Percentiles rank a stretch among this genome's conserved stretches.
phyloP scores from a whole-genome alignment of 2,797 vertebrate genomes.

The Microctenopoma steveboyesi region DNA sequence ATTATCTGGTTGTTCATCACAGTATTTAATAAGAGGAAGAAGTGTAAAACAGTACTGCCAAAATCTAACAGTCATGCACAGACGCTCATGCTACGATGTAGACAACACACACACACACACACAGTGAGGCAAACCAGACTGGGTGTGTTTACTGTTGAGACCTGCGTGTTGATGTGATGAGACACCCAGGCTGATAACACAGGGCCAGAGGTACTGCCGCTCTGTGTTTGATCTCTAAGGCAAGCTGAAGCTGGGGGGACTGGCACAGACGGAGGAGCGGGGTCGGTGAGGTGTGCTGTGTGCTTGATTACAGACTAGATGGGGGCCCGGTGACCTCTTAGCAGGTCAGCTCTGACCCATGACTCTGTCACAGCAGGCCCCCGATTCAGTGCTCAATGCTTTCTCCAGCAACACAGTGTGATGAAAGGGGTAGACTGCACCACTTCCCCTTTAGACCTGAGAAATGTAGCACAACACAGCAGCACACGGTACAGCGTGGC shows the following conservation, averaged over 20 bases:
- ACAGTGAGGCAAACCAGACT: conserved; percentile 58
- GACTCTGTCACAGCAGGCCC: conserved; percentile 72
- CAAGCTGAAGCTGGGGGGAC: conserved; percentile 42
- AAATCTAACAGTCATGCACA: conserved; percentile 5
- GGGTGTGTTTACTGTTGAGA: conserved; percentile 81
- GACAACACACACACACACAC: conserved; percentile 22
- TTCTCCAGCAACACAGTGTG: conserved; percentile 76
- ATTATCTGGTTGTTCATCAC: not conserved
- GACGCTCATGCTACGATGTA: conserved; percentile 26
- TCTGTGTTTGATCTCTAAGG: conserved; percentile 79
- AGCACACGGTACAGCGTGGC: conserved; percentile 38
- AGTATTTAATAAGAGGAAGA: not conserved
- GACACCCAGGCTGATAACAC: conserved; percentile 80
- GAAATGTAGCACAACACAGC: conserved; percentile 58
- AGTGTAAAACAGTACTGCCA: not conserved
- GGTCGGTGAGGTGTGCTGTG: conserved; percentile 77
- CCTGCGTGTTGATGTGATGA: conserved; percentile 77
- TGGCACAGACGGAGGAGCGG: conserved; percentile 54
- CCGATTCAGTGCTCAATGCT: conserved; percentile 70
- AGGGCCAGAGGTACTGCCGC: conserved; percentile 68
- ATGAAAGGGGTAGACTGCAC: conserved; percentile 76
- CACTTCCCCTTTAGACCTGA: conserved; percentile 71
- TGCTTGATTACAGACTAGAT: conserved; percentile 81
- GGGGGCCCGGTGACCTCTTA: conserved; percentile 75
- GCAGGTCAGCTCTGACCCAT: conserved; percentile 76